Base-by-base conservation (phyloP, 2,113 vertebrate species). In the Cygnus atratus region DNA sequence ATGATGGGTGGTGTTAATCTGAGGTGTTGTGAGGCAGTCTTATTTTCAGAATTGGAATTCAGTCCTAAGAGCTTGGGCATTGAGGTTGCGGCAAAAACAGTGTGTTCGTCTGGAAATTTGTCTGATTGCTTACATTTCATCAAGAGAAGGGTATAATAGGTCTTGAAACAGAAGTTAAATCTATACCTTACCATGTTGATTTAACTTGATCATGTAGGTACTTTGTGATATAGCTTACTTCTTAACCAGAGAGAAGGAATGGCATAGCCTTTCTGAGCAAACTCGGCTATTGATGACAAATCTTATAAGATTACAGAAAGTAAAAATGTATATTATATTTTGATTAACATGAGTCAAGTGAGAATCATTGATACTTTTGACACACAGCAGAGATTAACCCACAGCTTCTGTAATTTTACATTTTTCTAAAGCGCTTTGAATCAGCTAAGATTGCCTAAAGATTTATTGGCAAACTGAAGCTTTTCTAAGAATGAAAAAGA, bases 351-450 rank as follows among this genome's bases (percentile, higher is more conserved):
- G 81, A 95, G 62, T 80, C 65, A 71, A 96, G 84, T 61, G 68
- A 95, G 88, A 94, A 84, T 76, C 81, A 43, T 18, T 76, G 92
- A 93, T 93, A 90, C 48, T 86, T 95, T n/a, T 92, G 84, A 90
- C 72, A 58, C 61, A 62, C 87, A 73, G 62, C 73, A 55, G 67
- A 82, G 58, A 90, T 94, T 96, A 95, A 91, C 78, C 75, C 70
- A 54, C 65, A 41, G 96, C 93, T 81, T 82, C 68, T 48, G 4
- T 83, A 81, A 71, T 21, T 24, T 61, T 74, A 74, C 8, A 0
- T 59, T 88, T 87, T 85, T 43, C n/a, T 63, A 39, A 86, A 80
- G 59, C 7, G 0, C 43, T 37, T 67, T 21, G 62, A 67, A 76
- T 86, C 70, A 54, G 52, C 84, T 41, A 35, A 90, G 37, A 54